Evolutionary conservation across 2,797 vertebrate genomes (phyloP).

Genomic region (Oreonectes daqikongensis): DNA sequence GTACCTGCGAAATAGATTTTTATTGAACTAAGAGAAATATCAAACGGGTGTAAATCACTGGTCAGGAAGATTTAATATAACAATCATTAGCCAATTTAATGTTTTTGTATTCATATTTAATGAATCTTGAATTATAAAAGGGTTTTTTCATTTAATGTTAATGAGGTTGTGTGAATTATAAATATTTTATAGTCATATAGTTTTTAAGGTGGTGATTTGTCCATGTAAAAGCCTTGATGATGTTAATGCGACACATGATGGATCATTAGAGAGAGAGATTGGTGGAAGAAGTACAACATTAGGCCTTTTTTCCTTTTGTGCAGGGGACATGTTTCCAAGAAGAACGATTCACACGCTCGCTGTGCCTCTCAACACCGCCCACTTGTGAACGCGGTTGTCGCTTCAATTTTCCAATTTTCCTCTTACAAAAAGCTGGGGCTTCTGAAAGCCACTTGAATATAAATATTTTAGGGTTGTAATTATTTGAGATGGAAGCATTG

Average conservation of each 20-base stretch:
- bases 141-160: not conserved
- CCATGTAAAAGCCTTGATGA: not conserved
- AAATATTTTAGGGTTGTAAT: conserved; percentile 67
- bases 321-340: conserved; percentile 28
- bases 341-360: conserved; percentile 27
- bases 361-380: conserved; percentile 35
- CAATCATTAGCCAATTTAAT: not conserved
- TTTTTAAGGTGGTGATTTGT: conserved; percentile 6
- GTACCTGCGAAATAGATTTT: not conserved
- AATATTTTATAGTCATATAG: not conserved
- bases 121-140: not conserved
- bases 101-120: not conserved
- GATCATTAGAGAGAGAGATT: conserved; percentile 17
- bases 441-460: conserved; percentile 61
- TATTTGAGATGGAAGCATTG: conserved; percentile 56
- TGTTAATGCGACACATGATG: conserved; percentile 18
- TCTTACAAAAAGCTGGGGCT: conserved; percentile 48
- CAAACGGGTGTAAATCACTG: not conserved
- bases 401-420: conserved; percentile 43
- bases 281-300: conserved; percentile 5
- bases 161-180: conserved; percentile 6
- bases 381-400: conserved; percentile 38
- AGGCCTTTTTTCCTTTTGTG: conserved; percentile 11
- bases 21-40: not conserved
- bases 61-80: not conserved